A percentile compares a stretch with the other conserved stretches of the same genome.
Evolutionary conservation across 2,113 vertebrate genomes (phyloP).

Genomic region (Arvicanthis niloticus): DNA sequence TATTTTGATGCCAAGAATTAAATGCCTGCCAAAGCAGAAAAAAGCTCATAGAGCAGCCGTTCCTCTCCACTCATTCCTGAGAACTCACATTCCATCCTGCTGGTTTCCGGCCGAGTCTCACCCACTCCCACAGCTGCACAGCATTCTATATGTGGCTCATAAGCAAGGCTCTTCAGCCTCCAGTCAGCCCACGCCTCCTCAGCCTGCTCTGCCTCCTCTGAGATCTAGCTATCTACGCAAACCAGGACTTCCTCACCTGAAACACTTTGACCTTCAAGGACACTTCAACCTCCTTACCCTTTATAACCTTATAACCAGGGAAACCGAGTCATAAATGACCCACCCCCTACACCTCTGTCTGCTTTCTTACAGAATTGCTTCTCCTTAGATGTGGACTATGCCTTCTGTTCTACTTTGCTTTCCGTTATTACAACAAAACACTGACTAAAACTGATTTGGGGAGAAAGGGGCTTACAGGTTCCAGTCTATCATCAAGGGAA

Average conservation of each 20-base stretch:
- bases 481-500: background rate
- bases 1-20: conserved; percentile 38
- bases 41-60: background rate
- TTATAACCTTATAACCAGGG: background rate
- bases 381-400: background rate
- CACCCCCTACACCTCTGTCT: background rate
- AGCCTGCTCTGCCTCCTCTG: background rate
- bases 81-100: conserved; percentile 14
- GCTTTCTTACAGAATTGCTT: background rate
- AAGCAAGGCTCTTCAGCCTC: background rate
- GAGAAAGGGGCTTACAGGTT: background rate
- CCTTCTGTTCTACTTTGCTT: background rate
- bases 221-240: background rate
- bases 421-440: background rate
- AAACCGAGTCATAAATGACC: background rate
- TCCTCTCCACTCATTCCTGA: conserved; percentile 14
- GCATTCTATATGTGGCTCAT: background rate
- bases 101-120: background rate
- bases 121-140: background rate
- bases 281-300: background rate
- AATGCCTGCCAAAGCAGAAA: conserved; percentile 51
- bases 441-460: background rate
- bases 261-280: background rate
- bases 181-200: background rate
- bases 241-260: background rate